Percentiles rank a stretch among this genome's conserved stretches.
Conservation (phyloP, 2,797 vertebrate genomes). For the Knipowitschia caucasica region DNA sequence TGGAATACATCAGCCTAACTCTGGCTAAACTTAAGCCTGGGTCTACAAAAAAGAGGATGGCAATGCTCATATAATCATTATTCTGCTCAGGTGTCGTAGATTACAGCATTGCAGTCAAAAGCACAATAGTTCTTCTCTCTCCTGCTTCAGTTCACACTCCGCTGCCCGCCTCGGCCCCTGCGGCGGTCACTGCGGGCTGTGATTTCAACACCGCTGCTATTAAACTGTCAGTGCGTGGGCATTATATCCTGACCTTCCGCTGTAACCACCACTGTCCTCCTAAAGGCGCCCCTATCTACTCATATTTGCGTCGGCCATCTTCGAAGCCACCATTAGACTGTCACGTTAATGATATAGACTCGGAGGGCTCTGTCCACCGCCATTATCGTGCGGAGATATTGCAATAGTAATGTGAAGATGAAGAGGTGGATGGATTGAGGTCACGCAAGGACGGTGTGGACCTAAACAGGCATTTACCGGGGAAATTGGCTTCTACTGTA, state of each 20-base stretch:
- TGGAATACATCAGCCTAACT: no score
- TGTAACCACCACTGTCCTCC: background rate
- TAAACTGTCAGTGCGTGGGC: background rate
- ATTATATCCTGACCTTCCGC: conserved; percentile 1
- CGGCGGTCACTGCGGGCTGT: background rate
- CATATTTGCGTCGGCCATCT: background rate
- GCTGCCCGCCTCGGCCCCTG: background rate
- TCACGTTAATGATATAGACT: background rate
- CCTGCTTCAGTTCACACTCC: background rate
- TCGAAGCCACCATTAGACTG: background rate
- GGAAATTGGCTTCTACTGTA: background rate
- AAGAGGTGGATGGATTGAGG: background rate
- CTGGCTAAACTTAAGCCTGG: no score
- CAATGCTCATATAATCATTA: no score
- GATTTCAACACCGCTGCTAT: background rate
- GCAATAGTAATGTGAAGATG: background rate
- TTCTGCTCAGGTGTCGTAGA: no score
- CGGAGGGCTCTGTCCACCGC: background rate
- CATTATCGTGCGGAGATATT: background rate
- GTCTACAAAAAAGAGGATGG: no score
- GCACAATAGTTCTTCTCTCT: no score
- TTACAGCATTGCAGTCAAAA: no score
- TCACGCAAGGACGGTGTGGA: background rate
- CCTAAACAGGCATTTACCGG: background rate
- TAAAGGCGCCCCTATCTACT: background rate